Percentiles rank a stretch among this genome's conserved stretches.
Evolutionary conservation across 2,113 vertebrate species (phyloP).

Genomic region (Podilymbus podiceps): DNA sequence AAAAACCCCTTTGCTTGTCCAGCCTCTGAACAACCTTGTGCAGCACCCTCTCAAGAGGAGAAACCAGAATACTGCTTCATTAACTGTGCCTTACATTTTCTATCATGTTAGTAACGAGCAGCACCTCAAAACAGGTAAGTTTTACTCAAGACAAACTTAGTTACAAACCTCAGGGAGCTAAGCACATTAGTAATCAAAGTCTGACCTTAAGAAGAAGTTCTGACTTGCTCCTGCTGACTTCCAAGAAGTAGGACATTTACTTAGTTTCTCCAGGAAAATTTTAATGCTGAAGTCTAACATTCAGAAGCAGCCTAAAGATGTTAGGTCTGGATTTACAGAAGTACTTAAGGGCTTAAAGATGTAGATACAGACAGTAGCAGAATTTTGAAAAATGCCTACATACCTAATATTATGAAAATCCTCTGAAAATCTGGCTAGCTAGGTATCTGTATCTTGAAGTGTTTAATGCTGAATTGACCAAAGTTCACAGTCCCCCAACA

Average conservation of each 20-base stretch:
- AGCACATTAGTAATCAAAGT: not conserved
- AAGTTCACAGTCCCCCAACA: not conserved
- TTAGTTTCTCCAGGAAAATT: not conserved
- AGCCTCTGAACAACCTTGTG: not conserved
- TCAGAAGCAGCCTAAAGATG: not conserved
- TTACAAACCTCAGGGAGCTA: not conserved
- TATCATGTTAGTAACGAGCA: not conserved
- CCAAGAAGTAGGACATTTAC: not conserved
- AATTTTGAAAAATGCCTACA: constrained; percentile 22
- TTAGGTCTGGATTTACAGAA: constrained; percentile 38
- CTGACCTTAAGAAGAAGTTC: not conserved
- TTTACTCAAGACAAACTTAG: not conserved
- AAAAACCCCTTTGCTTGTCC: not conserved
- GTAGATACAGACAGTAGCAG: not conserved
- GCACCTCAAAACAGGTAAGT: not conserved
- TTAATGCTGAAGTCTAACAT: not conserved
- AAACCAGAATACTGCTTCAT: not conserved
- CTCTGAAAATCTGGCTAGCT: not conserved
- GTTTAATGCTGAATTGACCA: not conserved
- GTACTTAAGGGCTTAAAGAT: constrained; percentile 36
- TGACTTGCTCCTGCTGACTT: not conserved
- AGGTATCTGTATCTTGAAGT: constrained; percentile 4
- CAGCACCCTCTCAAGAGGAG: not conserved
- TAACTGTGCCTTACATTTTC: not conserved
- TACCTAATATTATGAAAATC: constrained; percentile 24